These are phyloP conservation scores for Protobothrops mucrosquamatus DNA, from an alignment of 2,113 vertebrate genomes.

Conservation along the genomic window DNA sequence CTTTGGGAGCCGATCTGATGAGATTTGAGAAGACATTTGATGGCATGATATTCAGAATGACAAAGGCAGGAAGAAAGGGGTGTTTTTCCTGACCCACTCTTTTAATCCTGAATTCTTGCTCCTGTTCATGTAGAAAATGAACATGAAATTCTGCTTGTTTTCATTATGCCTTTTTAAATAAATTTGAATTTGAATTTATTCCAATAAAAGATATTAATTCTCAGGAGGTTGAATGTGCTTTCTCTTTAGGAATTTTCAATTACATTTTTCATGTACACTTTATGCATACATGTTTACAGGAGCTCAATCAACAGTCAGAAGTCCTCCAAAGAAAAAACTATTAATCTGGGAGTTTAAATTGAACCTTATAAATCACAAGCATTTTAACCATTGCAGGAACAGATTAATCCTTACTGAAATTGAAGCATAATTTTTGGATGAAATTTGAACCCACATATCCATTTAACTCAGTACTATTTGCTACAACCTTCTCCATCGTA, in stretches of 20 bases:
- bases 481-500: background rate
- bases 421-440: background rate
- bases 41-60: constrained; percentile 45
- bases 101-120: constrained; percentile 41
- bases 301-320: constrained; percentile 15
- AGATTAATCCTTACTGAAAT: background rate
- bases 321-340: background rate
- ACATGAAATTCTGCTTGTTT: constrained; percentile 51
- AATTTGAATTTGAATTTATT: too few species aligned
- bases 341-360: background rate
- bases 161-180: constrained; percentile 37
- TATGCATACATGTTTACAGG: background rate
- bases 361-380: background rate
- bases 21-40: constrained; percentile 62
- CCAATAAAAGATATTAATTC: constrained; percentile 49
- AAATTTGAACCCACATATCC: background rate
- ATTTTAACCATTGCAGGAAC: background rate
- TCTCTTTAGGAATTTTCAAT: background rate
- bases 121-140: constrained; percentile 47
- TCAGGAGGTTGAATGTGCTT: constrained; percentile 46
- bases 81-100: background rate
- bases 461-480: background rate
- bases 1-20: constrained; percentile 61
- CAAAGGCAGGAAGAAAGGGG: constrained; percentile 24
- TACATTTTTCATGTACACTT: background rate